Evolutionary conservation across 2,797 vertebrate genomes (phyloP).

Genomic region (Graptemys geographica): DNA sequence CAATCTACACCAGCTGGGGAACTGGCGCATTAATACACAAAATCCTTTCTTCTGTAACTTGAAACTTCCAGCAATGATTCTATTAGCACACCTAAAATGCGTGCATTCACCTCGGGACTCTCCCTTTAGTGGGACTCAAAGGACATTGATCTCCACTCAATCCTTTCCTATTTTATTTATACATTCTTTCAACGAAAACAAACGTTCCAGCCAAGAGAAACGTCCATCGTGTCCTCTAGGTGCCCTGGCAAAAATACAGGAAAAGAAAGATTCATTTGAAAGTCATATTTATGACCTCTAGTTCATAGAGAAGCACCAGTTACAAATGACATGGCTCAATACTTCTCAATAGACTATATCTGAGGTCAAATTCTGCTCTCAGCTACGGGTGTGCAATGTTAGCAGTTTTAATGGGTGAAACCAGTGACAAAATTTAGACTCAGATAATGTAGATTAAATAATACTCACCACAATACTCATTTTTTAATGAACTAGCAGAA

Average conservation of each 20-base stretch:
- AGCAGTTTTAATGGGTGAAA: not conserved
- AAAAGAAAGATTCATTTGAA: not conserved
- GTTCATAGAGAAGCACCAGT: fast-evolving
- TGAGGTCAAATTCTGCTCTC: not conserved
- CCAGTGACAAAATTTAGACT: not conserved
- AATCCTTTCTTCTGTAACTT: not conserved
- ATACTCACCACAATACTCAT: not conserved
- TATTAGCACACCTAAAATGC: fast-evolving
- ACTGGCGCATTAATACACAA: not conserved
- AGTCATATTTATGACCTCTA: not conserved
- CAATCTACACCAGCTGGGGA: fast-evolving
- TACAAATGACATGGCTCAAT: not conserved
- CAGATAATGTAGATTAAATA: not conserved
- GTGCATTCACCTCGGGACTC: fast-evolving
- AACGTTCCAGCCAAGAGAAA: not conserved
- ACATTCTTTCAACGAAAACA: too few relatives aligned
- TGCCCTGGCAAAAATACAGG: not conserved
- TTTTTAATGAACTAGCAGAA: fast-evolving
- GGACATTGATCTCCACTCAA: not conserved
- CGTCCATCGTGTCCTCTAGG: not conserved
- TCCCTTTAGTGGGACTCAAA: not conserved
- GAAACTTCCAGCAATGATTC: not conserved
- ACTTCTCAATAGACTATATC: not conserved
- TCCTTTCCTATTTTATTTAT: not conserved
- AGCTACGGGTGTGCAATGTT: not conserved